Percentiles rank a stretch among this genome's conserved stretches.
Conservation (phyloP, 1,140 invertebrate species). For the Babylonia areolata region DNA sequence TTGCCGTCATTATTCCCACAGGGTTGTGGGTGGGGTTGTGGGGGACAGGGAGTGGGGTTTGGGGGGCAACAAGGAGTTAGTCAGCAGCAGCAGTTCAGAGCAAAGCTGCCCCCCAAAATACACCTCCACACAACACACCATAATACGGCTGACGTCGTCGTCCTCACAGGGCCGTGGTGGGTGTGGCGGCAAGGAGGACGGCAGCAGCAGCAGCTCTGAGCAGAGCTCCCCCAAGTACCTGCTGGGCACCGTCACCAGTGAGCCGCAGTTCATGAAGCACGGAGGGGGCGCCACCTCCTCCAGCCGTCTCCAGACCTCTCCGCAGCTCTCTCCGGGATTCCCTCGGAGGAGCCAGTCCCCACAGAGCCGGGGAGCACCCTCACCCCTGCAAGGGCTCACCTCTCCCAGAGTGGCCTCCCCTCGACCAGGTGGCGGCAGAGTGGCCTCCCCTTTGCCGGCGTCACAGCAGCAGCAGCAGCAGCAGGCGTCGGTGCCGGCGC, state of each 20-base stretch:
- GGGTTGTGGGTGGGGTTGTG: too few relatives aligned
- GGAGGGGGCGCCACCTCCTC: slow-evolving; percentile 13
- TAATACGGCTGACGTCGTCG: too few relatives aligned
- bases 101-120: too few relatives aligned
- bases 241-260: slow-evolving; percentile 61
- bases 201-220: not conserved
- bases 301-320: slow-evolving; percentile 28
- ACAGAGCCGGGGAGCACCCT: not conserved
- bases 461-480: slow-evolving; percentile 49
- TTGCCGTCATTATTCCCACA: too few relatives aligned
- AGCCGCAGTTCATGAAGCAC: slow-evolving; percentile 63
- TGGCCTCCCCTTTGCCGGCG: slow-evolving; percentile 36
- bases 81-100: too few relatives aligned
- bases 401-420: slow-evolving; percentile 39
- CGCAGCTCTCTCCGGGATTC: slow-evolving; percentile 26
- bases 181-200: slow-evolving; percentile 18
- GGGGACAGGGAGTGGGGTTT: too few relatives aligned
- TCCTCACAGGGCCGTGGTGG: too few relatives aligned
- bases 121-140: too few relatives aligned
- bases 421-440: slow-evolving; percentile 31
- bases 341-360: slow-evolving; percentile 33
- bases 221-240: slow-evolving; percentile 62
- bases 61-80: too few relatives aligned
- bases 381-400: slow-evolving; percentile 29
- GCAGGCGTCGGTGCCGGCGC: slow-evolving; percentile 22